Percentiles rank a stretch among this genome's conserved stretches.
Conservation (phyloP, 2,113 vertebrate species). For the Colius striatus region DNA sequence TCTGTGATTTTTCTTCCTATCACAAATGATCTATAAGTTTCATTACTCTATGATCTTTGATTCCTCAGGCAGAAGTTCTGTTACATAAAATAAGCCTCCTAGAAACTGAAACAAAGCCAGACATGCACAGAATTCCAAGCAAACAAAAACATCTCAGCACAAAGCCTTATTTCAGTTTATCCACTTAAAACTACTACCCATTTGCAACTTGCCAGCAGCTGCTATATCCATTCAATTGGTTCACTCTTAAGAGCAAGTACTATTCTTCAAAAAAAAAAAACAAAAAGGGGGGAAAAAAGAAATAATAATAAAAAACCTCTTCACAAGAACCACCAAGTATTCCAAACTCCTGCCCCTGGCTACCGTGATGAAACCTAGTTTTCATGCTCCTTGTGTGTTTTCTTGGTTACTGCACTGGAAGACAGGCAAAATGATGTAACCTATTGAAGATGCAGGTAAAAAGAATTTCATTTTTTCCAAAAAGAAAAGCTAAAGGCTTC, state of each 20-base stretch:
- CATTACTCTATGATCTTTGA: constrained; percentile 78
- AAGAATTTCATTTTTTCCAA: background rate
- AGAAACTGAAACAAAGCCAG: constrained; percentile 62
- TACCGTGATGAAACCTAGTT: background rate
- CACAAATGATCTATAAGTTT: constrained; percentile 81
- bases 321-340: background rate
- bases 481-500: background rate
- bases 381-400: background rate
- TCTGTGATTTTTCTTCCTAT: constrained; percentile 78
- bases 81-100: constrained; percentile 55
- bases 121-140: constrained; percentile 8
- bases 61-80: constrained; percentile 72
- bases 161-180: constrained; percentile 1
- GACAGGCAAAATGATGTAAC: background rate
- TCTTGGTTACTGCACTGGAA: background rate
- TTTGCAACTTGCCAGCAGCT: background rate
- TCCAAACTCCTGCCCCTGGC: background rate
- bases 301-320: rapidly evolving
- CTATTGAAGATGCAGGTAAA: background rate
- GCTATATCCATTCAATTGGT: background rate
- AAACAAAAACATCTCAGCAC: background rate
- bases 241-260: background rate
- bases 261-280: background rate
- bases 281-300: background rate
- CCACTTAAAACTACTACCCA: background rate